Evolutionary conservation across 2,888 invertebrate genomes (phyloP), one percentile per base, ranked within the genome.

Genomic region (Thymelicus acteon): DNA sequence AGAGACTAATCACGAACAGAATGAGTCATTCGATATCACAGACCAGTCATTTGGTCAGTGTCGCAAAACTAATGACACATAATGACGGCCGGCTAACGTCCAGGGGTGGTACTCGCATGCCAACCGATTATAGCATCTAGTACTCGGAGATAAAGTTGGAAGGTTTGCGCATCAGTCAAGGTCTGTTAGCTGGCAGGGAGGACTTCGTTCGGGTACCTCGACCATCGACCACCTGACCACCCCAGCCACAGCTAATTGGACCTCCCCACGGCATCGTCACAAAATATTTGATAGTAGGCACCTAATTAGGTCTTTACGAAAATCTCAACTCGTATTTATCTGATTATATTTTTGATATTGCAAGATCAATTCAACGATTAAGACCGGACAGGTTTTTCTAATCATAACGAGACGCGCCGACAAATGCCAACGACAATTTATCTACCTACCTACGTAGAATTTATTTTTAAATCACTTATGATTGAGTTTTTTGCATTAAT

Each of bases 11-110:
- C 87, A 90, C 86, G 85, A 84, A 76, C 83, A 79, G 87, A 92
- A 91, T 92, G 92, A 92, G 92, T 92, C 93, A 93, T 92, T 85
- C 87, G 92, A 93, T 92, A 92, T 90, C 81, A 84, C 88, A 87
- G 91, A 85, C 90, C 86, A 91, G 92, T 92, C 91, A 92, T 92
- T 92, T 92, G 93, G 93, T 92, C 92, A 92, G 90, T 90, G 92
- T 93, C 92, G 93, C 93, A 92, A 92, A 93, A 92, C 92, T 93
- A 93, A 93, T 93, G 92, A 91, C 91, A 93, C 91, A 90, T 93
- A 93, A 93, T 93, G 92, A 92, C 88, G 87, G 84, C 87, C 82
- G 85, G 82, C 85, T 83, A 85, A 82, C 84, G 85, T 86, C 82
- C 84, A 83, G 86, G 85, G 91, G 88, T 65, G 67, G 73, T 79